A percentile compares a stretch with the other conserved stretches of the same genome.
Conservation (phyloP, 92 coral and sea anemone genomes). For the Palythoa grandis region DNA sequence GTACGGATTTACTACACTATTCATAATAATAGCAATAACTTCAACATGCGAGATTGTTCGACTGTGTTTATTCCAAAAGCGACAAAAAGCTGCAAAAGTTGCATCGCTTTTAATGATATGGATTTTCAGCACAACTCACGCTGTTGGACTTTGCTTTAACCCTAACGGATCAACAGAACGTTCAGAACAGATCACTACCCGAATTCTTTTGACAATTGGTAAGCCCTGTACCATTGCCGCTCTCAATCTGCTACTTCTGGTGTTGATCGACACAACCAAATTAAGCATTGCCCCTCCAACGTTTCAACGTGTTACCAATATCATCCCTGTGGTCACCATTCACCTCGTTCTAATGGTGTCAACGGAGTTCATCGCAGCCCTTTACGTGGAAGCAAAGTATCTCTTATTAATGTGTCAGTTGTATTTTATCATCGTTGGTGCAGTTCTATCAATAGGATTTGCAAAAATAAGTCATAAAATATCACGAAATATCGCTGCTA, state of each 20-base stretch:
- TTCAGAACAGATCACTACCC: conserved; percentile 46
- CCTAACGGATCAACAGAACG: conserved; percentile 78
- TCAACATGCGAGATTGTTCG: conserved; percentile 70
- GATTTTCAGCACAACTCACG: conserved; percentile 72
- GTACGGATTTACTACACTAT: conserved; percentile 75
- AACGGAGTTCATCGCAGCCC: conserved; percentile 73
- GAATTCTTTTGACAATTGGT: conserved; percentile 79
- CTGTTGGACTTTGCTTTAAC: conserved; percentile 65
- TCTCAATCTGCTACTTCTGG: conserved; percentile 77
- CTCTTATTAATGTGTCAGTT: conserved; percentile 84
- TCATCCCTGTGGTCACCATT: conserved; percentile 64
- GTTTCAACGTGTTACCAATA: conserved; percentile 75
- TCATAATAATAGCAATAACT: conserved; percentile 60
- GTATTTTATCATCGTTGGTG: conserved; percentile 69
- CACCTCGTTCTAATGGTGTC: conserved; percentile 77
- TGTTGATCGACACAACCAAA: conserved; percentile 92
- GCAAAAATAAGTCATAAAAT: conserved; percentile 78
- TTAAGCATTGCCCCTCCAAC: conserved; percentile 89
- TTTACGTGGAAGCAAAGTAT: conserved; percentile 72
- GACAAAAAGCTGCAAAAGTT: conserved; percentile 69
- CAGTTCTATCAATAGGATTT: conserved; percentile 71
- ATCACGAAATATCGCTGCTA: conserved; percentile 65
- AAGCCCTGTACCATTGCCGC: conserved; percentile 93
- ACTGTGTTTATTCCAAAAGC: conserved; percentile 54
- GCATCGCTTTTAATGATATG: conserved; percentile 70